Evolutionary conservation across 2,113 vertebrate genomes (phyloP).

Genomic region (Mesocricetus auratus): DNA sequence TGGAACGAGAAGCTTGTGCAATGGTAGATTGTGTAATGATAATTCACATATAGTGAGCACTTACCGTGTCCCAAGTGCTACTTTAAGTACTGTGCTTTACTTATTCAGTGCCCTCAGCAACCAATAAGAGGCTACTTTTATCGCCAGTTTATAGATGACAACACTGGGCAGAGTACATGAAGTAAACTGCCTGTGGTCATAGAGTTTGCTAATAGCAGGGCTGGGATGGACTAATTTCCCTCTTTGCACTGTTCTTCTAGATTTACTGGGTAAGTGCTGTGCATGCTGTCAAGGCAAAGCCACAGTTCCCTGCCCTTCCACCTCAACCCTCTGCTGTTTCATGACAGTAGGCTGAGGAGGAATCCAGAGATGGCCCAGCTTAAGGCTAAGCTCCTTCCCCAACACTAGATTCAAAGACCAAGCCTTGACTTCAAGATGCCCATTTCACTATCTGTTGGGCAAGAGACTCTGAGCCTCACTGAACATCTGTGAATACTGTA

Average conservation of each 20-base stretch:
- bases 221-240: neutral
- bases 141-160: constrained; percentile 38
- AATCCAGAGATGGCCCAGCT: neutral
- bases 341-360: neutral
- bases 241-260: neutral
- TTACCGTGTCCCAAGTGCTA: constrained; percentile 62
- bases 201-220: constrained; percentile 13
- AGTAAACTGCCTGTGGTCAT: neutral
- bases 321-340: neutral
- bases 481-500: neutral
- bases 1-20: constrained; percentile 51
- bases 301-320: neutral
- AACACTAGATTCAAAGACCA: neutral
- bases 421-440: neutral
- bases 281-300: neutral
- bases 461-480: neutral
- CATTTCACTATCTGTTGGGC: neutral
- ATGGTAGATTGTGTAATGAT: constrained; percentile 52
- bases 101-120: constrained; percentile 1
- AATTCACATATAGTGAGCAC: constrained; percentile 51
- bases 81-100: constrained; percentile 19
- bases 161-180: constrained; percentile 1
- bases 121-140: constrained; percentile 36
- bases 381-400: neutral
- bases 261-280: neutral